Evolutionary conservation across 2,888 invertebrate species (phyloP).

Genomic region (Heliconius hortense): DNA sequence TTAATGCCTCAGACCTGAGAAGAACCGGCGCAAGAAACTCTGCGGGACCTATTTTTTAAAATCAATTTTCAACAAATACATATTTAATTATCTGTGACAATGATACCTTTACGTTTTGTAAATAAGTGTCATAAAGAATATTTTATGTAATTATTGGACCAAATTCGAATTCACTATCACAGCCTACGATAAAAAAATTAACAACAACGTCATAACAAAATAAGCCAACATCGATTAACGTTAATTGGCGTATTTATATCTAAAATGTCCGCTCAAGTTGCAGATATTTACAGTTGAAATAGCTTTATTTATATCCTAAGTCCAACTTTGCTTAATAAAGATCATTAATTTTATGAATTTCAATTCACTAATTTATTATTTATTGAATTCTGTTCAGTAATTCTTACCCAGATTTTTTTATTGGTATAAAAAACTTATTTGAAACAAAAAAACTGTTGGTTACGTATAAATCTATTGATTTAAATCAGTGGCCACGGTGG

Average conservation of each 20-base stretch:
- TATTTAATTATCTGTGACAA: too few relatives aligned
- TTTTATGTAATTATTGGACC: neutral
- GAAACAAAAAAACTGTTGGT: too few relatives aligned
- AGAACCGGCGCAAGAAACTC: too few relatives aligned
- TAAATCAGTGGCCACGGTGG: too few relatives aligned
- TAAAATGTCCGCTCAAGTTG: slow-evolving; percentile 21
- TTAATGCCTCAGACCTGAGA: too few relatives aligned
- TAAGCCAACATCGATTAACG: neutral
- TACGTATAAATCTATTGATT: too few relatives aligned
- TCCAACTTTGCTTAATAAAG: slow-evolving; percentile 19
- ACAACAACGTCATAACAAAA: neutral
- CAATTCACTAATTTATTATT: slow-evolving; percentile 20
- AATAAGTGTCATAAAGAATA: too few relatives aligned
- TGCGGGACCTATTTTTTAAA: too few relatives aligned
- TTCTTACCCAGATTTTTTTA: neutral
- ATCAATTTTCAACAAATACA: too few relatives aligned
- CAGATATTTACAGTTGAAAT: slow-evolving; percentile 21
- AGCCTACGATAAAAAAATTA: neutral
- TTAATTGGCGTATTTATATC: neutral
- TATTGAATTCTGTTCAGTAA: neutral
- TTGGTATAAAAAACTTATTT: neutral
- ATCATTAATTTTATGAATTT: slow-evolving; percentile 18
- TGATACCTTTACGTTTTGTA: too few relatives aligned
- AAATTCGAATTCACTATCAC: neutral
- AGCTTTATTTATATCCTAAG: slow-evolving; percentile 22